Conservation (phyloP, 2,888 invertebrate species). For the Eristalis arbustorum region DNA sequence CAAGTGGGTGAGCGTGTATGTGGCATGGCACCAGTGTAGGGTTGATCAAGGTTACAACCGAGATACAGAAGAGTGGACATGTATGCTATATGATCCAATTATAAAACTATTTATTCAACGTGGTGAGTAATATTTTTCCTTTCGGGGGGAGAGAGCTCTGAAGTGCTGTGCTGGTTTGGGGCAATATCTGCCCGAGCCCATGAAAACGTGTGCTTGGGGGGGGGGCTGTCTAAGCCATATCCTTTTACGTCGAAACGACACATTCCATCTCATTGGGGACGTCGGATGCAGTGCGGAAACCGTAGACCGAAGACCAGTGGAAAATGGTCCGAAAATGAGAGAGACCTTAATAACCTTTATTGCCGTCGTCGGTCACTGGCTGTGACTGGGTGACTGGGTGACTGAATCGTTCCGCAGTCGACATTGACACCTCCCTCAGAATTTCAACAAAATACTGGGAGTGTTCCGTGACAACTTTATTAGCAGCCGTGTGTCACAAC, state of each 20-base stretch:
- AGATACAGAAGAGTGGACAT: slow-evolving; percentile 13
- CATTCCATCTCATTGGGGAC: neutral
- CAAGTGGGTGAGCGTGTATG: neutral
- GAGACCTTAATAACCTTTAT: neutral
- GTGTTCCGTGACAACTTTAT: slow-evolving; percentile 58
- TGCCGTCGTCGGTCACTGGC: neutral
- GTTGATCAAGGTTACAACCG: slow-evolving; percentile 47
- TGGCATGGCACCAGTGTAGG: neutral
- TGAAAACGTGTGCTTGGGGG: neutral
- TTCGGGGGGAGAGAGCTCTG: neutral
- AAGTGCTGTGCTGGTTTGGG: neutral
- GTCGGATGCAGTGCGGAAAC: neutral
- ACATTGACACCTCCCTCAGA: neutral
- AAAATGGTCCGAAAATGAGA: neutral
- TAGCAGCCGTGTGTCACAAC: slow-evolving; percentile 57
- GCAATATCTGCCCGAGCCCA: neutral
- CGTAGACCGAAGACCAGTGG: neutral
- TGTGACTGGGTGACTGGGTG: neutral
- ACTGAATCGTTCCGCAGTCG: neutral
- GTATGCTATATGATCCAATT: slow-evolving; percentile 35
- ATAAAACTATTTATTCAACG: slow-evolving; percentile 53
- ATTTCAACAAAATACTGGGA: slow-evolving; percentile 40
- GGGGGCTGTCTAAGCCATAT: no score
- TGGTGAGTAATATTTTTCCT: slow-evolving; percentile 19
- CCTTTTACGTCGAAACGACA: no score